These are phyloP conservation scores for Pherbina coryleti DNA, from an alignment of 2,888 invertebrate species.

Conservation along the genomic window DNA sequence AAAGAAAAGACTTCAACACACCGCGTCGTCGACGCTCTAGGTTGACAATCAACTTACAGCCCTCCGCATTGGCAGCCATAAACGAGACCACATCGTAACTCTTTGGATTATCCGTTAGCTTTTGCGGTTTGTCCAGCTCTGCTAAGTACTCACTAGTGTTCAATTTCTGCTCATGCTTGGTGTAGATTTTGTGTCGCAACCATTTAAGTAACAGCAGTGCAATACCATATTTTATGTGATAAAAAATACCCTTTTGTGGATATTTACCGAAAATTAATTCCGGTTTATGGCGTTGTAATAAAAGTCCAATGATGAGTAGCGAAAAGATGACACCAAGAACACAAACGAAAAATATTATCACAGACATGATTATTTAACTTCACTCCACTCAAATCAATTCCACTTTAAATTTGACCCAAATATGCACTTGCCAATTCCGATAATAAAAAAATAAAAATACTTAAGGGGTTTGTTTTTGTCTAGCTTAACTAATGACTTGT, in stretches of 20 bases:
- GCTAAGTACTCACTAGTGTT: constrained; percentile 56
- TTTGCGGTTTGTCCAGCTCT: constrained; percentile 72
- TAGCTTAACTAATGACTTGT: no score
- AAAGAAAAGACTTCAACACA: constrained; percentile 77
- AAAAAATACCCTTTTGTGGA: constrained; percentile 72
- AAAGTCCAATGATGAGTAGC: constrained; percentile 50
- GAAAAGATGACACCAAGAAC: constrained; percentile 49
- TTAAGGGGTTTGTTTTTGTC: no score
- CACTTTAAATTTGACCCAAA: no score
- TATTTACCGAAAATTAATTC: constrained; percentile 72
- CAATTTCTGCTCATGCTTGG: constrained; percentile 54
- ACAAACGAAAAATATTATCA: not conserved
- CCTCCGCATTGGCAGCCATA: constrained; percentile 76
- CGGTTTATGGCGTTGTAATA: constrained; percentile 58
- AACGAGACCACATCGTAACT: constrained; percentile 84
- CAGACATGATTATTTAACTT: not conserved
- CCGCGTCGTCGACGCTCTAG: constrained; percentile 77
- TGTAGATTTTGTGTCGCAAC: constrained; percentile 68
- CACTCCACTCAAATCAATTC: not conserved
- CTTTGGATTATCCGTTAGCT: constrained; percentile 70
- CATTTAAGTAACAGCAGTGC: constrained; percentile 69
- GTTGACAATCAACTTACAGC: constrained; percentile 77
- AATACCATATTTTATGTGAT: constrained; percentile 71
- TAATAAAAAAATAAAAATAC: no score
- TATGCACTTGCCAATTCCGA: no score